Evolutionary conservation across 2,797 vertebrate genomes (phyloP).

Genomic region (Brachyrhaphis roseni): DNA sequence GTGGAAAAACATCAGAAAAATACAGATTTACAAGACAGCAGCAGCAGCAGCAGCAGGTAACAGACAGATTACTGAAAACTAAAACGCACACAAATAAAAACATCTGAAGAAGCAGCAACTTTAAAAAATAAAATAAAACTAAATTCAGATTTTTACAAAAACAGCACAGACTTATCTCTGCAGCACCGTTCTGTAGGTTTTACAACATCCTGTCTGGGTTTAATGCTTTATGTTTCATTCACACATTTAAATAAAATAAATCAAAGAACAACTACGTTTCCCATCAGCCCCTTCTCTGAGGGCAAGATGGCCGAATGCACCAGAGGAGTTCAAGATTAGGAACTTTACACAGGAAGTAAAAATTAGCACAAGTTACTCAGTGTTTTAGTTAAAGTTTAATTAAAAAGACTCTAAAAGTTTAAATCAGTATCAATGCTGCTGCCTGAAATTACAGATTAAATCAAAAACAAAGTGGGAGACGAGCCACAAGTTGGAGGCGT

Average conservation of each 20-base stretch:
- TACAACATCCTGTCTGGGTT: too few species aligned
- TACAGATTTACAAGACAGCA: constrained; percentile 2
- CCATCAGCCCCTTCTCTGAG: constrained; percentile 2
- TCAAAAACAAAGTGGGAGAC: neutral
- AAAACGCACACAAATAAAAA: neutral
- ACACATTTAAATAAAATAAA: neutral
- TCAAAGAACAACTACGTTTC: constrained; percentile 4
- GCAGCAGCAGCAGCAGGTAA: neutral
- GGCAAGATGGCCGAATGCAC: neutral
- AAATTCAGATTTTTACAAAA: constrained; percentile 9
- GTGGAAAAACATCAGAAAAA: constrained; percentile 4
- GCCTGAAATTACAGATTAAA: neutral
- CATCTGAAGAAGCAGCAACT: neutral
- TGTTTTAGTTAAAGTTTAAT: neutral
- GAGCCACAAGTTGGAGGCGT: neutral
- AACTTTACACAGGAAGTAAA: neutral
- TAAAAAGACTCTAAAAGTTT: neutral
- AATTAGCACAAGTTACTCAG: neutral
- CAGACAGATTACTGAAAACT: neutral
- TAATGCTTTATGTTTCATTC: constrained; percentile 2
- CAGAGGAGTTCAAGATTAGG: neutral
- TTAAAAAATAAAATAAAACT: too few species aligned
- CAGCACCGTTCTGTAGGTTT: neutral
- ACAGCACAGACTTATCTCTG: too few species aligned
- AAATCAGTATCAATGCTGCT: neutral